Percentiles rank a stretch among this genome's conserved stretches.
Conservation (phyloP, 2,113 vertebrate species). For the Perca fluviatilis region DNA sequence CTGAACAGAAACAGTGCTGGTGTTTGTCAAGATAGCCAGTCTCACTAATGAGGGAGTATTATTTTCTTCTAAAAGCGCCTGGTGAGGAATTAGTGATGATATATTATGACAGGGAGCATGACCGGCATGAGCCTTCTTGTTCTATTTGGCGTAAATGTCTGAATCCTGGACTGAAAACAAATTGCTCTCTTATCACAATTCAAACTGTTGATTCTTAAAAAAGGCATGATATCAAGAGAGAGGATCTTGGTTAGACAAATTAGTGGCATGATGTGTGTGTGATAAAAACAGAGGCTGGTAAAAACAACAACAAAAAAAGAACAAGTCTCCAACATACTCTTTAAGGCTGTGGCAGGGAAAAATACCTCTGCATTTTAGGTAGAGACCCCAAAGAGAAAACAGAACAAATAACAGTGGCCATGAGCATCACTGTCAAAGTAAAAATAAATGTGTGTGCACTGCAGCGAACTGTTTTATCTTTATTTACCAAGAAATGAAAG, state of each 20-base stretch:
- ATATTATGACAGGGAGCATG: conserved; percentile 38
- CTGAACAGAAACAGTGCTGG: background rate
- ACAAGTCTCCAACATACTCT: conserved; percentile 7
- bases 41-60: conserved; percentile 38
- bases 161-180: background rate
- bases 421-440: conserved; percentile 49
- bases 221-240: background rate
- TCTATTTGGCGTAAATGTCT: background rate
- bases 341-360: conserved; percentile 13
- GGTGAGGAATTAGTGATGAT: conserved; percentile 24
- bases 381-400: conserved; percentile 37
- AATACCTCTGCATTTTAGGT: conserved; percentile 29
- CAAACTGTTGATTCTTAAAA: conserved; percentile 6
- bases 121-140: background rate
- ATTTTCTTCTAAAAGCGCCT: background rate
- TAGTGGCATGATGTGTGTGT: no score
- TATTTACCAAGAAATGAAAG: conserved; percentile 27
- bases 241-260: background rate
- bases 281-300: background rate
- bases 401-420: conserved; percentile 18
- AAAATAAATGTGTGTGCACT: conserved; percentile 63
- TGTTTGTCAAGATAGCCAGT: conserved; percentile 1
- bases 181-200: background rate
- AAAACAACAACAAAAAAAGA: background rate
- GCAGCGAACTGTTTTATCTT: conserved; percentile 14